These are phyloP conservation scores for Brachyptera risi DNA, from an alignment of 2,888 invertebrate genomes.

Conservation along the genomic window DNA sequence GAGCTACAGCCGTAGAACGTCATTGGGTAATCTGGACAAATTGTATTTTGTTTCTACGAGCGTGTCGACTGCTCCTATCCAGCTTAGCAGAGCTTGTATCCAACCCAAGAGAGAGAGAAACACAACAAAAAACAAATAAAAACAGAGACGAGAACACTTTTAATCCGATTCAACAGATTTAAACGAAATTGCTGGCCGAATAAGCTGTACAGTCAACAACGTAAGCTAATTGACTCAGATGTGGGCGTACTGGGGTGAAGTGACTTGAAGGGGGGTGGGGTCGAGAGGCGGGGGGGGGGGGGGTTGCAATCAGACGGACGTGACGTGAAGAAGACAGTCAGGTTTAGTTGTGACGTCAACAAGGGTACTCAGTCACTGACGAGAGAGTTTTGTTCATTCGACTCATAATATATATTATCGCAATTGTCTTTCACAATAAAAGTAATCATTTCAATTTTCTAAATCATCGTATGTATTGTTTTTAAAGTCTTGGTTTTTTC, in stretches of 20 bases:
- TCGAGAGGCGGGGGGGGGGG: too few species aligned
- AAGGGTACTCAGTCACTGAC: constrained; percentile 1
- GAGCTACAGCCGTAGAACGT: too few species aligned
- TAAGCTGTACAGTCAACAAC: constrained; percentile 22
- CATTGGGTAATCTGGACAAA: constrained; percentile 18
- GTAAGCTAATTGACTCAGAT: constrained; percentile 16
- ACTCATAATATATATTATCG: too few species aligned
- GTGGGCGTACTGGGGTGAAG: neutral
- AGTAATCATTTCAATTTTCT: too few species aligned
- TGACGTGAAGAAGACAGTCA: neutral
- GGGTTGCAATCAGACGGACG: constrained; percentile 7
- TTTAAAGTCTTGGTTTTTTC: too few species aligned
- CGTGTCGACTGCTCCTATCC: neutral
- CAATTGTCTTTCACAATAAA: too few species aligned
- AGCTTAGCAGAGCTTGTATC: constrained; percentile 1
- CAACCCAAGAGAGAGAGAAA: too few species aligned
- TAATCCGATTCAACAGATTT: constrained; percentile 22
- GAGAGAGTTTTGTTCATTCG: too few species aligned
- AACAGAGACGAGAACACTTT: constrained; percentile 16
- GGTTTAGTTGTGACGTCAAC: neutral
- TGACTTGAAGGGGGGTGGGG: neutral
- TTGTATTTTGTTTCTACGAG: constrained; percentile 3
- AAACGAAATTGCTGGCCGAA: constrained; percentile 21
- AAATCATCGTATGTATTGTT: too few species aligned
- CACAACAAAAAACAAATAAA: constrained; percentile 15